These are phyloP conservation scores for Cydia splendana DNA, from an alignment of 1,140 invertebrate species.

Conservation along the genomic window DNA sequence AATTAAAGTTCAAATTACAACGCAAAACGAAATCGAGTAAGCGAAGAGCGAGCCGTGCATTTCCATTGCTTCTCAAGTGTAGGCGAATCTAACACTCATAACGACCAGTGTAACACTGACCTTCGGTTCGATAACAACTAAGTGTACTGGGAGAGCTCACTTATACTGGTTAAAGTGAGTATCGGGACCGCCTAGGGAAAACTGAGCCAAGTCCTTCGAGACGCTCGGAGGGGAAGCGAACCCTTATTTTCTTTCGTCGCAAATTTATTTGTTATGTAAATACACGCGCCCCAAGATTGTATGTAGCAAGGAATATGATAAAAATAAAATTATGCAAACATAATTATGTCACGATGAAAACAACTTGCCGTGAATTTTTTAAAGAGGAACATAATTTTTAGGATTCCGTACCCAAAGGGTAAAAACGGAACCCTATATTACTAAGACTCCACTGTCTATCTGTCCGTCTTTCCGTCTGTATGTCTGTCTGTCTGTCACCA, in stretches of 20 bases:
- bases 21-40: not conserved
- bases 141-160: not conserved
- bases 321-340: slow-evolving; percentile 29
- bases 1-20: not conserved
- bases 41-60: not conserved
- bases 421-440: too few relatives aligned
- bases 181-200: not conserved
- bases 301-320: slow-evolving; percentile 22
- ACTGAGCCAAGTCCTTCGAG: not conserved
- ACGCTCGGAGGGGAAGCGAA: not conserved
- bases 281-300: slow-evolving; percentile 15
- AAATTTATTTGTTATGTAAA: slow-evolving; percentile 31
- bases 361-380: not conserved
- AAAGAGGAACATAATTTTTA: too few relatives aligned
- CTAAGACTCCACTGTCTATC: too few relatives aligned
- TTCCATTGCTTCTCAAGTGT: not conserved
- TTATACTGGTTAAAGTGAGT: not conserved
- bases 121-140: not conserved
- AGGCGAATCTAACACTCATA: not conserved
- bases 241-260: slow-evolving; percentile 28
- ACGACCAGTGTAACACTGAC: not conserved
- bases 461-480: too few relatives aligned
- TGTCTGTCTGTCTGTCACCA: too few relatives aligned
- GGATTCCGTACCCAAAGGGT: too few relatives aligned
- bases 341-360: slow-evolving; percentile 21